Conservation (phyloP, 2,888 invertebrate species). For the Calliphora vomitoria region DNA sequence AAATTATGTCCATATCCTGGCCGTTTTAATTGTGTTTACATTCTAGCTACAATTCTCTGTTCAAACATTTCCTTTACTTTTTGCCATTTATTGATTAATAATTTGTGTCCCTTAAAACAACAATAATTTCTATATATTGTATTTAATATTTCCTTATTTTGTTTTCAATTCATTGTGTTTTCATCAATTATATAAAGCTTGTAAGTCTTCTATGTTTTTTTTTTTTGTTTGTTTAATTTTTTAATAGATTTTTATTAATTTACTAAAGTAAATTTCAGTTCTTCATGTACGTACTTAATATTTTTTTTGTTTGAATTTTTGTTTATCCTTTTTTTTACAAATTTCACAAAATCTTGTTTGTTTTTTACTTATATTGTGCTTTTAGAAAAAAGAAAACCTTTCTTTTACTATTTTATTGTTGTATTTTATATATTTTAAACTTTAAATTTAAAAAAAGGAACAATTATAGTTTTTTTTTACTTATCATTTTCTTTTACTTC, state of each 20-base stretch:
- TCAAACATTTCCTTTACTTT: not conserved
- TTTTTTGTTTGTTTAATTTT: conserved; percentile 54
- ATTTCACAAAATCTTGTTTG: conserved; percentile 51
- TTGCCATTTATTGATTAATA: conserved; percentile 5
- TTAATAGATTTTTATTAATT: conserved; percentile 37
- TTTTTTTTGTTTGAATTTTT: conserved; percentile 45
- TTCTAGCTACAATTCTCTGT: not conserved
- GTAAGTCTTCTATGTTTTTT: conserved; percentile 81
- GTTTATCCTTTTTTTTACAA: conserved; percentile 38
- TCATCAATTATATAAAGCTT: conserved; percentile 78
- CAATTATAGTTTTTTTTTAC: conserved; percentile 68
- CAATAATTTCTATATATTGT: not conserved
- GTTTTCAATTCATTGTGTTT: conserved; percentile 34
- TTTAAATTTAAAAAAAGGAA: conserved; percentile 67
- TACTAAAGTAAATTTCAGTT: conserved; percentile 70
- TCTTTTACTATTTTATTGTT: conserved; percentile 44
- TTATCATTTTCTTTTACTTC: conserved; percentile 49
- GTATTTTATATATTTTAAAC: conserved; percentile 44
- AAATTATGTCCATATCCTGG: not conserved
- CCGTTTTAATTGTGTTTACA: not conserved
- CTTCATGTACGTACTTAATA: conserved; percentile 59
- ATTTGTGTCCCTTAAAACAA: conserved; percentile 16
- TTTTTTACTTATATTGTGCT: conserved; percentile 62
- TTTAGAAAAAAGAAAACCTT: conserved; percentile 52
- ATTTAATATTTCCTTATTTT: conserved; percentile 13